phyloP scores from a whole-genome alignment of 2,113 vertebrate species.

The Onychostruthus taczanowskii region DNA sequence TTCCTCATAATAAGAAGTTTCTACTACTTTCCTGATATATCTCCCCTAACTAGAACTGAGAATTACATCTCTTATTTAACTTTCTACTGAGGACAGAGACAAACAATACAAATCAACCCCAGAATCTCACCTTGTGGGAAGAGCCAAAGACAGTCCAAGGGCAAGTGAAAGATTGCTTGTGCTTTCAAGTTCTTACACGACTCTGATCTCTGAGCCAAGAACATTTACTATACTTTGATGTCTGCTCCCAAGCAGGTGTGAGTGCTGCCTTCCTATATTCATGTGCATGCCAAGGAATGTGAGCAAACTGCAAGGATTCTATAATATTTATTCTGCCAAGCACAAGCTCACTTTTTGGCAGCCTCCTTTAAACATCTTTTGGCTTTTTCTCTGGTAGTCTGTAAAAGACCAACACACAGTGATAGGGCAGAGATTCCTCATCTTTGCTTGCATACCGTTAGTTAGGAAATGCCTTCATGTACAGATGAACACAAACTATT shows the following conservation, averaged over 20 bases:
- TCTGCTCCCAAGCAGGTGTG: slow-evolving; percentile 40
- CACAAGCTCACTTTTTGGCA: neutral
- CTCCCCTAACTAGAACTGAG: neutral
- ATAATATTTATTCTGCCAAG: neutral
- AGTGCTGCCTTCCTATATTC: neutral
- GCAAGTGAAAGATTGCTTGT: slow-evolving; percentile 2
- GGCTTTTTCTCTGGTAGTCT: neutral
- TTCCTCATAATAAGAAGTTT: neutral
- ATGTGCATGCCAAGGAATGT: slow-evolving; percentile 7
- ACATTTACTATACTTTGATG: slow-evolving; percentile 42
- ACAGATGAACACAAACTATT: neutral
- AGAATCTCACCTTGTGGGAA: slow-evolving; percentile 1
- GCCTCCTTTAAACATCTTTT: neutral
- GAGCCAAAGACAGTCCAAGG: slow-evolving; percentile 28
- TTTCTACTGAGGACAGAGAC: neutral
- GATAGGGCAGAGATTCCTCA: neutral
- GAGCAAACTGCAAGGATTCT: neutral
- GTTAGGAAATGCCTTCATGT: neutral
- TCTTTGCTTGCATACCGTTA: neutral
- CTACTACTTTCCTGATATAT: neutral
- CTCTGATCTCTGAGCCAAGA: slow-evolving; percentile 61
- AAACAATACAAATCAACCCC: slow-evolving; percentile 14
- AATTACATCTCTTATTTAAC: neutral
- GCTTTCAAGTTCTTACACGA: neutral
- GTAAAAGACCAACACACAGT: neutral